Conservation (phyloP, 2,113 vertebrate species). For the Recurvirostra avosetta region DNA sequence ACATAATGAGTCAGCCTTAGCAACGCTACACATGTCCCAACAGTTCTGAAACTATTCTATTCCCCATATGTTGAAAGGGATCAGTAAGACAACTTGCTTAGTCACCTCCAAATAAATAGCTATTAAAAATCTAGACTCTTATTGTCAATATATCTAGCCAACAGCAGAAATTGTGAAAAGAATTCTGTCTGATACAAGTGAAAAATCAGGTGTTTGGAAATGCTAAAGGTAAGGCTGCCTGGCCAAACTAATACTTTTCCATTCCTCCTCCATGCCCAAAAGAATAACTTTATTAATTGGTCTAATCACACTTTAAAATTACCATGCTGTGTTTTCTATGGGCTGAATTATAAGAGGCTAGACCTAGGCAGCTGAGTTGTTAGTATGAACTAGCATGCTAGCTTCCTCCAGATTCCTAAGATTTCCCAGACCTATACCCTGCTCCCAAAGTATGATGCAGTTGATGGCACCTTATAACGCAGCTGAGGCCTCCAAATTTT, state of each 20-base stretch:
- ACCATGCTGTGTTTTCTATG: background rate
- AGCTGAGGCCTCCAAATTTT: background rate
- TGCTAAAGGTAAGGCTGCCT: background rate
- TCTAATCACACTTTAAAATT: background rate
- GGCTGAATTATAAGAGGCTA: background rate
- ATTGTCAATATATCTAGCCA: background rate
- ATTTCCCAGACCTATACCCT: background rate
- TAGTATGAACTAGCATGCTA: background rate
- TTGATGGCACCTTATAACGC: background rate
- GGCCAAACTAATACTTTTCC: background rate
- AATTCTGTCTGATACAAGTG: background rate
- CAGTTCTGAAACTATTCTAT: background rate
- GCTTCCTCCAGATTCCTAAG: background rate
- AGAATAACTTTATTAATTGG: background rate
- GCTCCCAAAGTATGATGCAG: background rate
- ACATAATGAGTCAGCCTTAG: background rate
- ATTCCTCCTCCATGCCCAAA: background rate
- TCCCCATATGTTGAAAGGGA: background rate
- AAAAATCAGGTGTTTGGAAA: background rate
- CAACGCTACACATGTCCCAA: background rate
- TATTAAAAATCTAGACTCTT: background rate
- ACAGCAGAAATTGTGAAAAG: background rate
- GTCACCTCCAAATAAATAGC: background rate
- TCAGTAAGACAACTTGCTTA: background rate
- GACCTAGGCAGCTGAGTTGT: background rate